Conservation (phyloP, 2,113 vertebrate species). For the Isurus oxyrinchus region DNA sequence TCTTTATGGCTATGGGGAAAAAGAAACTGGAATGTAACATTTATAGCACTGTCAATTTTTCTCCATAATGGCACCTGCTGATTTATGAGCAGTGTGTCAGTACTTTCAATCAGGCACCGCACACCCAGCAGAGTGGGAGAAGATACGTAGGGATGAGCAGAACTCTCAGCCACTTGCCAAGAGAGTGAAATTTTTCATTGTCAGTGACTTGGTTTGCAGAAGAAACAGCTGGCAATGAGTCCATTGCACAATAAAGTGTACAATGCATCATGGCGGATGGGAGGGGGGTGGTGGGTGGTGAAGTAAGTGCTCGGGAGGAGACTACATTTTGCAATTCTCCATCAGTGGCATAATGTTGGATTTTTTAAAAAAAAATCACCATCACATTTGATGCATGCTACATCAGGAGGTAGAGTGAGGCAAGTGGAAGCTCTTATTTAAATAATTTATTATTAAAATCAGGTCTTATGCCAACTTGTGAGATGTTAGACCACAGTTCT, state of each 20-base stretch:
- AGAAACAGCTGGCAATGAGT: neutral
- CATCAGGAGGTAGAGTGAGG: neutral
- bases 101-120: constrained; percentile 12
- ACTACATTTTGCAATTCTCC: neutral
- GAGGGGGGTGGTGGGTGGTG: neutral
- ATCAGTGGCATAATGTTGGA: neutral
- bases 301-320: too few relatives aligned
- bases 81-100: constrained; percentile 36
- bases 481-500: neutral
- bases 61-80: constrained; percentile 23
- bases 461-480: neutral
- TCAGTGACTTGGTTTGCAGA: neutral
- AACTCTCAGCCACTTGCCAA: neutral
- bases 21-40: constrained; percentile 36
- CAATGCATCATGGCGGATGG: neutral
- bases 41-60: constrained; percentile 49
- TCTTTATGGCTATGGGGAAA: neutral
- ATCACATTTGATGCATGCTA: neutral
- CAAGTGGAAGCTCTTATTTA: neutral
- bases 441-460: neutral
- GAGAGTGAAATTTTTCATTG: constrained; percentile 6
- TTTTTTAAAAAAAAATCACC: too few relatives aligned
- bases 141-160: constrained; percentile 32
- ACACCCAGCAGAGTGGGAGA: constrained; percentile 4
- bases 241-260: neutral